Evolutionary conservation across 1,140 invertebrate species (phyloP).

Genomic region (Zelostemma sp.): DNA sequence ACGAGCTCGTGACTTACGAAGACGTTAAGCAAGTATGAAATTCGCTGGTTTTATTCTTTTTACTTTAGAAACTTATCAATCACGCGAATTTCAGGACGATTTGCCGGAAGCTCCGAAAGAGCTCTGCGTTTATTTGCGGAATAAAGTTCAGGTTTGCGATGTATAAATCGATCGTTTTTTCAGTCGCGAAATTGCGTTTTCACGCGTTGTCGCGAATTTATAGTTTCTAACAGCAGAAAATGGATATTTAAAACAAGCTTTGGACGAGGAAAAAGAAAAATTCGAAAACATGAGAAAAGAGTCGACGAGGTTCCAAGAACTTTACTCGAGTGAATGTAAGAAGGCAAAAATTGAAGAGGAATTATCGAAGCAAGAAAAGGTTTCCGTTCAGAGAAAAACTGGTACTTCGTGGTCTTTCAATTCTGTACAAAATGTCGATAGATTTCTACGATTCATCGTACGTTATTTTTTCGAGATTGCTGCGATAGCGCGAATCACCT

Average conservation of each 20-base stretch:
- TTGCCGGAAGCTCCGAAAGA: neutral
- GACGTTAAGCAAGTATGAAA: conserved; percentile 12
- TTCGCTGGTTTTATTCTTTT: neutral
- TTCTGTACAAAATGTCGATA: neutral
- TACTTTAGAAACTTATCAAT: neutral
- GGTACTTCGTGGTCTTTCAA: neutral
- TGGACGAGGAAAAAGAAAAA: conserved; percentile 33
- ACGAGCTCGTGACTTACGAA: conserved; percentile 18
- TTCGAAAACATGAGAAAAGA: conserved; percentile 59
- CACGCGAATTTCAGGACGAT: neutral
- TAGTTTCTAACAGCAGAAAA: conserved; percentile 64
- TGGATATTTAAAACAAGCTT: conserved; percentile 43
- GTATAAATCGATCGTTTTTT: neutral
- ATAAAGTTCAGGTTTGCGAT: conserved; percentile 55
- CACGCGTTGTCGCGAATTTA: conserved; percentile 2
- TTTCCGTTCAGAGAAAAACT: neutral
- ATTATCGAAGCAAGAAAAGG: neutral
- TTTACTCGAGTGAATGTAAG: no score
- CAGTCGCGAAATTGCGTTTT: no score
- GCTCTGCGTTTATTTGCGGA: conserved; percentile 55
- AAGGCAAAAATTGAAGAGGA: conserved; percentile 13
- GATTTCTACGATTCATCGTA: neutral
- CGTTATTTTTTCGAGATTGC: neutral
- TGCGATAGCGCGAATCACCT: conserved; percentile 12
- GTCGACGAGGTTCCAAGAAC: conserved; percentile 18